Evolutionary conservation across 53 echinoderm and acorn worm species (phyloP).

Genomic region (Echinometra lucunter): DNA sequence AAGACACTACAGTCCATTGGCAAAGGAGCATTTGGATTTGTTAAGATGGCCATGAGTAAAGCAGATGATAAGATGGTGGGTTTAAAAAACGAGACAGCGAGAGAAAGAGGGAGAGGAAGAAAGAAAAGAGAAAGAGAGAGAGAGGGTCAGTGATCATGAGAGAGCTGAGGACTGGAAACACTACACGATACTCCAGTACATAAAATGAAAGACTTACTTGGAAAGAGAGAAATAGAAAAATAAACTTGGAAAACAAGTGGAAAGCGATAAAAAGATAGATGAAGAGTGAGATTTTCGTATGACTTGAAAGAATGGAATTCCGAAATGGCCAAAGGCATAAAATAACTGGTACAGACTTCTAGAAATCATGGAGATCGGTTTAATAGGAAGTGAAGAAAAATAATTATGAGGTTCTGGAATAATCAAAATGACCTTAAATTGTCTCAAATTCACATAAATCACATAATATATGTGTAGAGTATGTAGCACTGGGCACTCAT

Average conservation of each 20-base stretch:
- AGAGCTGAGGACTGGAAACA: background rate
- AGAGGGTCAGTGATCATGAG: background rate
- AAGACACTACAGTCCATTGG: slow-evolving; percentile 92
- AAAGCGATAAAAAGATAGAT: background rate
- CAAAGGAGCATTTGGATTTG: slow-evolving; percentile 98
- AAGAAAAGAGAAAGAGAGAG: background rate
- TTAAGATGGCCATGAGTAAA: slow-evolving; percentile 93
- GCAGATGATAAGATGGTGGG: slow-evolving; percentile 79
- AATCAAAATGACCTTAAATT: too few species aligned
- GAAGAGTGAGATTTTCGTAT: too few species aligned
- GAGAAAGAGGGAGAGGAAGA: background rate
- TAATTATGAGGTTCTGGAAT: too few species aligned
- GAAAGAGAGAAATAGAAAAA: background rate
- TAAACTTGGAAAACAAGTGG: background rate
- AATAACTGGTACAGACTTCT: too few species aligned
- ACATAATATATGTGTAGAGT: too few species aligned
- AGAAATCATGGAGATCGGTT: background rate
- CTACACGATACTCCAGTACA: slow-evolving; percentile 75
- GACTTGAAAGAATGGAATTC: too few species aligned
- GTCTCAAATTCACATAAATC: too few species aligned
- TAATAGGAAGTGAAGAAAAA: background rate
- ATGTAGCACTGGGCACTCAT: too few species aligned
- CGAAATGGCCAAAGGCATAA: too few species aligned
- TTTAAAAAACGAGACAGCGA: too few species aligned
- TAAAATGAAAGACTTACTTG: slow-evolving; percentile 26